phyloP scores from a whole-genome alignment of 2,797 vertebrate genomes.

The Pogoniulus pusillus region DNA sequence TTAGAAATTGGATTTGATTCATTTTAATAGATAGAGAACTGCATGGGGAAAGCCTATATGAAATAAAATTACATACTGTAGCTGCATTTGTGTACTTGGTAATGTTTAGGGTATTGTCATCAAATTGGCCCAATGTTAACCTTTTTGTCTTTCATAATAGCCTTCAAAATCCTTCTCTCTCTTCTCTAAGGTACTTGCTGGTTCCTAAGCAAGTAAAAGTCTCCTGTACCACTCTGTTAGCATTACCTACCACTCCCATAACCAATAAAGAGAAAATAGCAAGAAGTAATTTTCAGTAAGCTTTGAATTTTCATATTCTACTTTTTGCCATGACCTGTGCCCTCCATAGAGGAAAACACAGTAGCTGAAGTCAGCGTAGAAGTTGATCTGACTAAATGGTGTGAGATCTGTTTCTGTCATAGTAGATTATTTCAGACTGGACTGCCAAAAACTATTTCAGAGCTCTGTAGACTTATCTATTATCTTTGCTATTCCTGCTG shows the following conservation, averaged over 20 bases:
- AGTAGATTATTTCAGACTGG: not conserved
- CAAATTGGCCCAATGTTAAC: not conserved
- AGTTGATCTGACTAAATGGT: not conserved
- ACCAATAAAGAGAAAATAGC: not conserved
- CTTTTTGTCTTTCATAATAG: not conserved
- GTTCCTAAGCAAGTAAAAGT: not conserved
- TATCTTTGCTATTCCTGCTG: slow-evolving; percentile 8
- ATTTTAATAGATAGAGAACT: not conserved
- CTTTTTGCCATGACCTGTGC: not conserved
- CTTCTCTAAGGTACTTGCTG: not conserved
- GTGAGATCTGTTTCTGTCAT: not conserved
- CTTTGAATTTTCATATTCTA: not conserved
- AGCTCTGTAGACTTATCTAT: not conserved
- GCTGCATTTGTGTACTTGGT: not conserved
- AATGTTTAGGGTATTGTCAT: not conserved
- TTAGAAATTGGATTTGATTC: not conserved
- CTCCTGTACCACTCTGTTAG: not conserved
- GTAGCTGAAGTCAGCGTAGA: not conserved
- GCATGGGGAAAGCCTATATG: not conserved
- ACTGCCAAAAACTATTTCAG: not conserved
- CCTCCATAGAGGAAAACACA: not conserved
- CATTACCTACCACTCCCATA: not conserved
- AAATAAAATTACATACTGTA: not conserved
- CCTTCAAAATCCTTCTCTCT: not conserved
- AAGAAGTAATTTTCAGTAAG: not conserved